Base-by-base conservation (phyloP, 2,113 vertebrate genomes). In the Nettapus auritus region DNA sequence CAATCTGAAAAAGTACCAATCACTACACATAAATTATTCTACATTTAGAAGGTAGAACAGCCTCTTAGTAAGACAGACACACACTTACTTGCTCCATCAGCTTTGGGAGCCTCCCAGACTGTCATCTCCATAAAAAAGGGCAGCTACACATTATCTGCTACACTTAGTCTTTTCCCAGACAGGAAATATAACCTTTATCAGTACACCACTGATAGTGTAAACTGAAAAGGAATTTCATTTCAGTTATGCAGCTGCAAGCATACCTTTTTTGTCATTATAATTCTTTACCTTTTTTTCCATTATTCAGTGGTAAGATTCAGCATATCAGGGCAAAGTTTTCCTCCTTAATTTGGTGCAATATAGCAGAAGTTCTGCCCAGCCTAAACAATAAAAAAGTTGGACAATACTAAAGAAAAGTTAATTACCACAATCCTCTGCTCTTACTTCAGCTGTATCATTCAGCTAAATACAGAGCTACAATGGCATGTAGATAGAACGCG, bases 391-490 rank as follows among this genome's bases (percentile, higher is more conserved):
- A 8, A 11, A n/a, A 82, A 46, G 44, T 15, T 50, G 50, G 28
- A 46, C 22, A 22, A 29, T 0, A 1, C 21, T 80, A 13, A 68
- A 34, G 86, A 36, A 62, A 36, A 70, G 44, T 28, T 66, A 48
- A 52, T 33, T 57, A 48, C 18, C 40, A 44, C 33, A 69, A 3
- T n/a, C 13, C 28, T 67, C 74, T 46, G 62, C 3, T 9, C 77
- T 36, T 60, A 20, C 62, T 79, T 78, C 44, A 5, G 29, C 80
- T 62, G 79, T 64, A 22, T 84, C 44, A 5, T 75, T 84, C 28
- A 4, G 36, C 40, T 11, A 3, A 0, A 0, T 17, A 46, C 53
- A 34, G 42, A 64, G 74, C 0, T 1, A 16, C 52, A 19, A 11
- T 1, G 31, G 34, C 59, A 4, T 1, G 3, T 60, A 6, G 12